A percentile compares a stretch with the other conserved stretches of the same genome.
phyloP scores from a whole-genome alignment of 2,888 invertebrate genomes.

The Chironomus tentans region DNA sequence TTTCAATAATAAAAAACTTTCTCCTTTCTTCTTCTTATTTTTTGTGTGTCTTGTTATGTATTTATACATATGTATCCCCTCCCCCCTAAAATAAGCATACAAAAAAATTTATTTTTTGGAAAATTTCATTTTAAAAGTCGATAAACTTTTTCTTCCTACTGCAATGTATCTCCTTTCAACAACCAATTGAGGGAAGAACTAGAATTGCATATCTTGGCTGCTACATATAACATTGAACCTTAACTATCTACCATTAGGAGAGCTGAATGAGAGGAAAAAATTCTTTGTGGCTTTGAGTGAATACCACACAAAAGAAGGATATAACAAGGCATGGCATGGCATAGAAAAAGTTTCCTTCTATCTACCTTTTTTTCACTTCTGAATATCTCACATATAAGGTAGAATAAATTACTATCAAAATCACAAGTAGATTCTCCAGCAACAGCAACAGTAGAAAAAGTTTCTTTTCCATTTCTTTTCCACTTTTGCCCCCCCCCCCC shows the following conservation, averaged over 20 bases:
- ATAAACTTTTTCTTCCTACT: not conserved
- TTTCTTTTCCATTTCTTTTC: too few species aligned
- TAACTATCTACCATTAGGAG: not conserved
- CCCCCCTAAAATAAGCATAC: too few species aligned
- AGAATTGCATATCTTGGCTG: not conserved
- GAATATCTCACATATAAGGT: not conserved
- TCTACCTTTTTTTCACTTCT: not conserved
- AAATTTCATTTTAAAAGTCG: not conserved
- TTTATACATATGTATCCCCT: too few species aligned
- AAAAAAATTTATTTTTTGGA: not conserved
- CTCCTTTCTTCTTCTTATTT: not conserved
- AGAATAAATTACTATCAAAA: constrained; percentile 21
- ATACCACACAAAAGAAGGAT: not conserved
- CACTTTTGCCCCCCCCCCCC: too few species aligned
- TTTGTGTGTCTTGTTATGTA: too few species aligned
- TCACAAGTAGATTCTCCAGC: constrained; percentile 4
- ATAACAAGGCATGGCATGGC: too few species aligned
- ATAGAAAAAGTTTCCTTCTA: too few species aligned
- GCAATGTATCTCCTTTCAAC: not conserved
- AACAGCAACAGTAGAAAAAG: too few species aligned
- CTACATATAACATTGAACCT: not conserved
- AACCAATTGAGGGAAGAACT: not conserved
- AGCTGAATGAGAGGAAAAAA: not conserved
- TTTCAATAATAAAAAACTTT: not conserved
- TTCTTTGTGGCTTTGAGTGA: not conserved